Evolutionary conservation across 2,113 vertebrate genomes (phyloP), one percentile per base, ranked within the genome.

Genomic region (Antigone vipio): DNA sequence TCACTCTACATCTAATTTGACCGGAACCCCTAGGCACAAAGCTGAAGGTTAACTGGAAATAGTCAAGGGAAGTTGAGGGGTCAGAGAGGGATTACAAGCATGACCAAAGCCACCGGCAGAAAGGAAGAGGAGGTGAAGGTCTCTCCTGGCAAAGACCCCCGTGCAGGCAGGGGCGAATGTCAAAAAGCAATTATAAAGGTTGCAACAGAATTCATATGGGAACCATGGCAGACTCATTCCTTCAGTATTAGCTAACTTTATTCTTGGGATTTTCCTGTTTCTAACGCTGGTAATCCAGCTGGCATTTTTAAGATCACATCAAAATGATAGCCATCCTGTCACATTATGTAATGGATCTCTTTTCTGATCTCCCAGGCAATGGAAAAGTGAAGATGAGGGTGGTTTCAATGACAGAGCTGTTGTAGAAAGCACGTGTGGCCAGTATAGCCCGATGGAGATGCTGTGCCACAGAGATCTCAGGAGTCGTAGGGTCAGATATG

Each of bases 1-100:
- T 92, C 64, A 34, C 53, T 71, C 80, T 27, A 22, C 44, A 64
- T 72, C 52, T 67, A 71, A 86, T 47, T 23, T 49, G 44, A 38
- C 15, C 4, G 2, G 40, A 74, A 68, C 35, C 56, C 21, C 27
- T 15, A 10, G 53, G 88, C 5, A 1, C 30, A 58, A 26, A 1
- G 4, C 49, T 81, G 52, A 75, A 78, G 23, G 73, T 62, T 91
- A 85, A 47, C 77, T 75, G 77, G 17, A 45, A 84, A 71, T 4
- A 59, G 68, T n/a, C 76, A 91, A 77, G 74, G 78, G 82, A 83
- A 88, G 67, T 53, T 60, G 50, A 76, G 53, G 24, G 62, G 62
- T 77, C 71, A 81, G 38, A 91, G 52, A 47, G 32, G 49, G 40
- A 52, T 30, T 66, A 78, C 6, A 55, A 77, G 84, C 50, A 4